Evolutionary conservation across 2,113 vertebrate genomes (phyloP).

Genomic region (Chaetops frenatus): DNA sequence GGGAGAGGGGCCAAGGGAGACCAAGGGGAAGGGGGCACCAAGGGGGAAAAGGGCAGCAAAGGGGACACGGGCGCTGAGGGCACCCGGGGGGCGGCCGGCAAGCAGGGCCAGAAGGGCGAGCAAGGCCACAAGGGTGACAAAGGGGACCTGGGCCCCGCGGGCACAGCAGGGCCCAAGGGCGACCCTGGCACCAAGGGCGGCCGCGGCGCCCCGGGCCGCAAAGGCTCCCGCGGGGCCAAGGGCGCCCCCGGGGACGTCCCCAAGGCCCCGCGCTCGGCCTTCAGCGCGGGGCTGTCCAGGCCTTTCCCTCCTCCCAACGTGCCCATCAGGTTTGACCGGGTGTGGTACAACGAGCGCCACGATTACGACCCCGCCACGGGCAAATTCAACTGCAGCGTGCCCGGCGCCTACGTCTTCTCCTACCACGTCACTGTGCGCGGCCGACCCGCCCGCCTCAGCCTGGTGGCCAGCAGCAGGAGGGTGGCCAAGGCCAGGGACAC

Average conservation of each 20-base stretch:
- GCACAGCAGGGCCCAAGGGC: slow-evolving; percentile 78
- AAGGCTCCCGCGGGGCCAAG: slow-evolving; percentile 84
- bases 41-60: slow-evolving; percentile 81
- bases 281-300: slow-evolving; percentile 88
- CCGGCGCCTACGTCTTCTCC: slow-evolving; percentile 89
- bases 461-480: slow-evolving; percentile 82
- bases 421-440: slow-evolving; percentile 92
- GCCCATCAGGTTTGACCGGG: slow-evolving; percentile 88
- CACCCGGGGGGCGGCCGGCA: slow-evolving; percentile 72
- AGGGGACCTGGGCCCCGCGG: slow-evolving; percentile 79
- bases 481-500: slow-evolving; percentile 86
- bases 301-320: slow-evolving; percentile 87
- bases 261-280: slow-evolving; percentile 75
- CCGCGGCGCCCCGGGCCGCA: slow-evolving; percentile 82
- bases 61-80: slow-evolving; percentile 81
- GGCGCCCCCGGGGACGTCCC: slow-evolving; percentile 74
- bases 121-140: slow-evolving; percentile 80
- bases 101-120: slow-evolving; percentile 76
- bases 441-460: slow-evolving; percentile 81
- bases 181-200: slow-evolving; percentile 80
- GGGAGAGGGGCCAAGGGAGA: slow-evolving; percentile 83
- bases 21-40: slow-evolving; percentile 74
- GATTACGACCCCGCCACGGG: slow-evolving; percentile 80
- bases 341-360: slow-evolving; percentile 86
- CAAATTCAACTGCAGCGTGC: slow-evolving; percentile 86